These are phyloP conservation scores for Archilochus colubris DNA, from an alignment of 2,113 vertebrate genomes.

Conservation along the genomic window DNA sequence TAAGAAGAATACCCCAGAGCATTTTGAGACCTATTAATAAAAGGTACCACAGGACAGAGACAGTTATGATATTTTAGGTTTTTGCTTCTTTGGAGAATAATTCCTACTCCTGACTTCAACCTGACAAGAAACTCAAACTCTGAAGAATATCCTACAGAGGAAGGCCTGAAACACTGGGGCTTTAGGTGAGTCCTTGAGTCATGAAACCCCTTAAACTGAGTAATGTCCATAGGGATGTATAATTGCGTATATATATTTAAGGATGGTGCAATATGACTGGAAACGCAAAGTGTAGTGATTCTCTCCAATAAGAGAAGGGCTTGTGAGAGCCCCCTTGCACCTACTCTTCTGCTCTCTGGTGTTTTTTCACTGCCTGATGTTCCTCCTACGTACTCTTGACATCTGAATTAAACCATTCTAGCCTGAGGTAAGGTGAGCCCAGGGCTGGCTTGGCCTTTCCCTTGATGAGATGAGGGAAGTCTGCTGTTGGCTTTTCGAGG, in stretches of 20 bases:
- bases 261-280: not conserved
- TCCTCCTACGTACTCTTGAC: not conserved
- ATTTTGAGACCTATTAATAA: not conserved
- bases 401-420: not conserved
- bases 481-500: not conserved
- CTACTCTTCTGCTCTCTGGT: not conserved
- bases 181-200: not conserved
- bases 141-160: not conserved
- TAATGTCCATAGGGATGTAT: too few relatives aligned
- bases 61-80: not conserved
- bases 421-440: too few relatives aligned
- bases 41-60: not conserved
- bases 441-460: not conserved
- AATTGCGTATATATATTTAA: not conserved
- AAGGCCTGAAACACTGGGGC: not conserved
- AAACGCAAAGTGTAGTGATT: not conserved
- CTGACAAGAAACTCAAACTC: not conserved
- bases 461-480: not conserved
- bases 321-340: not conserved
- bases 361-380: not conserved
- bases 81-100: not conserved
- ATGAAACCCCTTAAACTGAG: not conserved
- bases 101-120: not conserved
- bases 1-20: not conserved
- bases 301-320: not conserved